Percentiles rank a stretch among this genome's conserved stretches.
Conservation (phyloP, 2,797 vertebrate genomes). For the Alca torda region DNA sequence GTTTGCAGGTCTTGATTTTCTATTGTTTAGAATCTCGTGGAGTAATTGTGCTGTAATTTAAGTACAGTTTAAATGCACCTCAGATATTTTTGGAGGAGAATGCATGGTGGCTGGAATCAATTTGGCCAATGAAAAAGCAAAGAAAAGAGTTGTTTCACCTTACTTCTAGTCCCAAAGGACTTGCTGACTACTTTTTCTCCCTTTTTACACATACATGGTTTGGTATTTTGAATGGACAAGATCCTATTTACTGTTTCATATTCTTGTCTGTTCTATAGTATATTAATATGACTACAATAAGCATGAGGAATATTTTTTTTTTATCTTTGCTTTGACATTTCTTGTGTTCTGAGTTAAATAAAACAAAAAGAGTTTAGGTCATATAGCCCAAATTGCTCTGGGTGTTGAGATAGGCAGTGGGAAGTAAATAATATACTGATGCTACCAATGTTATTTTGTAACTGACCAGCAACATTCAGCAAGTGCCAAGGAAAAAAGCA, state of each 20-base stretch:
- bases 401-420: background rate
- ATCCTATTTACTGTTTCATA: background rate
- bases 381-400: background rate
- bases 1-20: background rate
- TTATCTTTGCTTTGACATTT: background rate
- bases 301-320: background rate
- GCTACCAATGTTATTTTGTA: background rate
- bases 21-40: background rate
- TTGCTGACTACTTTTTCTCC: background rate
- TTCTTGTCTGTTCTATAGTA: background rate
- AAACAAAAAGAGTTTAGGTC: background rate
- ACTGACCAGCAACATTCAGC: background rate
- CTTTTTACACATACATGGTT: background rate
- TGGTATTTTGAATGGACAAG: background rate
- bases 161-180: background rate
- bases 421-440: background rate
- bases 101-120: background rate
- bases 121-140: background rate
- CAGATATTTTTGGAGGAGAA: background rate
- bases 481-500: background rate
- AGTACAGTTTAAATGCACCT: background rate
- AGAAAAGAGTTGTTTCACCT: background rate
- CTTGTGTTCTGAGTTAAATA: background rate
- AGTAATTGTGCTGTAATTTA: background rate
- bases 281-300: background rate